Base-by-base conservation (phyloP, 1,140 invertebrate genomes). In the Drosophila bipectinata region DNA sequence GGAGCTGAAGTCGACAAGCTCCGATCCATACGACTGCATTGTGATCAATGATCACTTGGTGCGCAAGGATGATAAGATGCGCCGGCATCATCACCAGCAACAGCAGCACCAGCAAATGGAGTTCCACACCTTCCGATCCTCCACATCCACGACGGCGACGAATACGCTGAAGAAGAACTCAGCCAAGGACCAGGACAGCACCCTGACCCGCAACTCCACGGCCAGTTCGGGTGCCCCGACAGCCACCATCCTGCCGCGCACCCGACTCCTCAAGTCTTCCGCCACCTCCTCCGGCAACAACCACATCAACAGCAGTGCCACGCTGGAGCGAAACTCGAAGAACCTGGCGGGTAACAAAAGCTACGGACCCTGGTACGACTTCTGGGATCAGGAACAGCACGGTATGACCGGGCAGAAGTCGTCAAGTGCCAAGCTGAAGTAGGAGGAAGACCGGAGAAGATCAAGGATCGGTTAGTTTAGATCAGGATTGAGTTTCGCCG, bases 301-400 rank as follows among this genome's bases (percentile, higher is more conserved):
- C 9, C 47, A 88, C 79, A 81, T 67, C 72, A 75, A 78, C 68
- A 77, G 62, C 49, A 88, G 79, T 55, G 80, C 81, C 62, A 91
- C 88, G 10, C 51, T 90, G 61, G 90, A 91, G 44, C 76, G 79
- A 7, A 91, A 90, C 39, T 67, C 77, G 2, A 77, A 80, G 55
- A 61, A 74, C 48, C 60, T 85, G 61, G 87, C 48, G 90, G 90
- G 49, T 73, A 91, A 72, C 32, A 95, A 96, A 74, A 96, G 95
- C 63, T 97, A 96, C 89, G 96, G 96, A 1, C 96, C 96, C 0
- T 98, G 97, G 97, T 97, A 97, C 81, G 96, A 97, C 92, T 93
- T 97, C 39, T 97, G 96, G 96, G 96, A 95, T 68, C 90, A 91
- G 67, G 75, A 90, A 26, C 85, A 90, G 48, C 90, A 91, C 24